Evolutionary conservation across 2,797 vertebrate species (phyloP), one percentile per base, ranked within the genome.

Genomic region (Sebastes miniatus): DNA sequence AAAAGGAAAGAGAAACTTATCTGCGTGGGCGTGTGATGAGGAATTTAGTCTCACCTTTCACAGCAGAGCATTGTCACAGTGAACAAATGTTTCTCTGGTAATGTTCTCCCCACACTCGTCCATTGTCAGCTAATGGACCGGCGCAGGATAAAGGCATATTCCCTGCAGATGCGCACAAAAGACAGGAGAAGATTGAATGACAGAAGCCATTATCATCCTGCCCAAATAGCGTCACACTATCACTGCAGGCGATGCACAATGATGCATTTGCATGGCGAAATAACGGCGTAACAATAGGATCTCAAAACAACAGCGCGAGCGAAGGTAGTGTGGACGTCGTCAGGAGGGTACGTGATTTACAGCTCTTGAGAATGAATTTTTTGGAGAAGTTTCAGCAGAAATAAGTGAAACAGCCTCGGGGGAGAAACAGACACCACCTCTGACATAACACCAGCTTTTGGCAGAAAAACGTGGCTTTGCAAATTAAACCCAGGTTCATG

Each of bases 61-160:
- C 64, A 68, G 73, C 39, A 1, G 57, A 31, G 72, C 58, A 8
- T 74, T 73, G 80, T 87, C 61, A 34, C 52, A 2, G 11, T 9
- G 43, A 84, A 71, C 70, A 77, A 32, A 78, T 25, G 70, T 75
- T 34, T 66, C 69, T 57, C 4, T 29, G 32, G 24, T 68, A 18
- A 73, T 69, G 59, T 73, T 62, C 70, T 18, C 32, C 39, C 63
- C 32, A 62, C 75, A 68, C 83, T 72, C 77, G 18, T 47, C 74
- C 14, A 73, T 81, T 84, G 85, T 89, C 52, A 31, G 57, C 80
- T 84, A 89, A 87, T 87, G 84, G 81, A 80, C 58, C 68, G 10
- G 73, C 59, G 4, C 20, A n/a, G 69, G 71, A 79, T 83, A 61
- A 74, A 78, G 69, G 62, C 71, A 31, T 54, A 57, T 74, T 76